These are phyloP conservation scores for Lasioglossum leucozonium DNA, from an alignment of 2,888 invertebrate species.

Conservation along the genomic window DNA sequence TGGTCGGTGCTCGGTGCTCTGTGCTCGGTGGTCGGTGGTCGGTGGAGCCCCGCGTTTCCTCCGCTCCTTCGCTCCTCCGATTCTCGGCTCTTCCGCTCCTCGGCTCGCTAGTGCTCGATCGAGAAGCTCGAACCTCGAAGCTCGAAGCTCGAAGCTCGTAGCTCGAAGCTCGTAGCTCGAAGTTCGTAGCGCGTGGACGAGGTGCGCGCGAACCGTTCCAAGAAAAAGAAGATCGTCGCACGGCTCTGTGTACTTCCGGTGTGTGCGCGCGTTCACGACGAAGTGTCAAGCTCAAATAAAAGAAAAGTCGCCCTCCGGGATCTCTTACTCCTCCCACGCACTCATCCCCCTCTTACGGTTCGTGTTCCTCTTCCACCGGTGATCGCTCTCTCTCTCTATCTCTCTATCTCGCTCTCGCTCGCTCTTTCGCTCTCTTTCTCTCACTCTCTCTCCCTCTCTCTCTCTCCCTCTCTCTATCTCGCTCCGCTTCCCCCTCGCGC, in stretches of 20 bases:
- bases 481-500: conserved; percentile 36
- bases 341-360: conserved; percentile 68
- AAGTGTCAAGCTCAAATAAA: conserved; percentile 82
- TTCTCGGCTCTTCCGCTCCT: background rate
- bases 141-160: too few species aligned
- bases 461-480: conserved; percentile 31
- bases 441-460: conserved; percentile 17
- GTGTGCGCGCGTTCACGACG: conserved; percentile 77
- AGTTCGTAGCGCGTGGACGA: conserved; percentile 7
- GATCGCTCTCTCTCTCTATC: conserved; percentile 43
- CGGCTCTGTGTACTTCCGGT: conserved; percentile 74
- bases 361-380: conserved; percentile 56
- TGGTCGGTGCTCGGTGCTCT: background rate
- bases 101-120: conserved; percentile 9
- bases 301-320: conserved; percentile 80
- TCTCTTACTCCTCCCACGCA: conserved; percentile 70
- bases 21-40: background rate
- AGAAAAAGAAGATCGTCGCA: conserved; percentile 48
- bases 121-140: background rate
- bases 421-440: conserved; percentile 21
- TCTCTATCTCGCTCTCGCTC: conserved; percentile 3
- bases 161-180: background rate
- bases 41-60: conserved; percentile 18
- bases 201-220: conserved; percentile 5
- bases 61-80: background rate